phyloP scores from a whole-genome alignment of 2,888 invertebrate species.

The Hemistola chrysoprasaria region DNA sequence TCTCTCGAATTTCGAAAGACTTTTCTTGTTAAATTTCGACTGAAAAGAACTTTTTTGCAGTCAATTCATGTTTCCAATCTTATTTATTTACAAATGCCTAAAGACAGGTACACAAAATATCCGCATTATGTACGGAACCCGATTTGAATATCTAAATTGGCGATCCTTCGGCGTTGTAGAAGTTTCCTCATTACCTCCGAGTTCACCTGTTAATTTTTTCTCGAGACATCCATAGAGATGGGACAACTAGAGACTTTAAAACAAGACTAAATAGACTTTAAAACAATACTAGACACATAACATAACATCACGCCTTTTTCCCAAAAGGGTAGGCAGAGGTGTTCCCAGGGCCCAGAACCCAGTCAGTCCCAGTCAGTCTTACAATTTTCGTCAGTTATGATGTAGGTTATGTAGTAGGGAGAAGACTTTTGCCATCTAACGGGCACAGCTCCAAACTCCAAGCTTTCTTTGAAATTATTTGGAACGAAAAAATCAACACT shows the following conservation, averaged over 20 bases:
- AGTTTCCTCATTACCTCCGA: conserved; percentile 70
- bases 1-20: neutral
- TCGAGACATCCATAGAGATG: conserved; percentile 26
- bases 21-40: neutral
- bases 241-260: conserved; percentile 1
- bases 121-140: conserved; percentile 59
- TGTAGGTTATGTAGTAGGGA: too few species aligned
- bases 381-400: too few species aligned
- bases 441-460: too few species aligned
- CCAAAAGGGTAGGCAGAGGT: too few species aligned
- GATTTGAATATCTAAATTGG: conserved; percentile 81
- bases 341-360: too few species aligned
- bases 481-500: too few species aligned
- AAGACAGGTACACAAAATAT: conserved; percentile 40
- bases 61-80: conserved; percentile 13
- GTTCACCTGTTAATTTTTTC: conserved; percentile 71
- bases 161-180: conserved; percentile 61
- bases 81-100: conserved; percentile 24
- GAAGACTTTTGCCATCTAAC: too few species aligned
- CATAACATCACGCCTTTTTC: too few species aligned
- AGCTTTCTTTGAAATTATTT: too few species aligned
- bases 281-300: too few species aligned
- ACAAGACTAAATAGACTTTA: too few species aligned
- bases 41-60: neutral
- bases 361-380: too few species aligned